These are phyloP conservation scores for Hestina assimilis DNA, from an alignment of 1,140 invertebrate genomes.

Conservation along the genomic window DNA sequence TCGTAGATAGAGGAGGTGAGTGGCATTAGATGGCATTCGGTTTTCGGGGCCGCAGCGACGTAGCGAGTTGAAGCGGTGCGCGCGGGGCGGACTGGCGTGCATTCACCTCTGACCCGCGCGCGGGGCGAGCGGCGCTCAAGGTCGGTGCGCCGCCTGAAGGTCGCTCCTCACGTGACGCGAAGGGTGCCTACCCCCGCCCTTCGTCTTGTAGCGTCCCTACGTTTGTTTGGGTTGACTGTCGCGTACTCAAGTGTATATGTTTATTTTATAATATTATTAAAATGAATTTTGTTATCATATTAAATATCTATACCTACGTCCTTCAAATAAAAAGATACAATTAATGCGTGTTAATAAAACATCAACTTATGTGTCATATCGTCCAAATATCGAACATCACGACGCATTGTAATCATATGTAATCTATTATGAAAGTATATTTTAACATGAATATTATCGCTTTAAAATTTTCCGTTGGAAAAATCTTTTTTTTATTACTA, in stretches of 20 bases:
- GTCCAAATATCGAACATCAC: too few relatives aligned
- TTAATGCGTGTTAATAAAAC: too few relatives aligned
- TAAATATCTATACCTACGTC: too few relatives aligned
- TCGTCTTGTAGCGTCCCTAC: slow-evolving; percentile 34
- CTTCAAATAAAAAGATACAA: too few relatives aligned
- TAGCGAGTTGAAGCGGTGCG: slow-evolving; percentile 38
- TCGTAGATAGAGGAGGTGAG: slow-evolving; percentile 54
- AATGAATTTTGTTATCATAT: not conserved
- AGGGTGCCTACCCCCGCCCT: slow-evolving; percentile 63
- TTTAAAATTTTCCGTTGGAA: not conserved
- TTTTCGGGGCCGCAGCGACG: slow-evolving; percentile 34
- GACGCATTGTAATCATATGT: too few relatives aligned
- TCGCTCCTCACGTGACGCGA: slow-evolving; percentile 69
- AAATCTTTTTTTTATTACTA: too few relatives aligned
- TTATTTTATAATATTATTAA: not conserved
- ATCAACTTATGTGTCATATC: not conserved
- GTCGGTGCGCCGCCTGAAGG: slow-evolving; percentile 75
- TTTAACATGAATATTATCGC: not conserved
- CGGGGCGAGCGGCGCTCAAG: slow-evolving; percentile 71
- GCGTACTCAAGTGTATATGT: slow-evolving; percentile 33
- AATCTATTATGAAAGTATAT: not conserved
- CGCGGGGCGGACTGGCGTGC: slow-evolving; percentile 56
- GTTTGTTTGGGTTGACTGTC: slow-evolving; percentile 47
- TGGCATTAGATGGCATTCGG: slow-evolving; percentile 44
- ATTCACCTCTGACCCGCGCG: slow-evolving; percentile 77